phyloP scores from a whole-genome alignment of 2,888 invertebrate genomes.

The Nemoura dubitans region DNA sequence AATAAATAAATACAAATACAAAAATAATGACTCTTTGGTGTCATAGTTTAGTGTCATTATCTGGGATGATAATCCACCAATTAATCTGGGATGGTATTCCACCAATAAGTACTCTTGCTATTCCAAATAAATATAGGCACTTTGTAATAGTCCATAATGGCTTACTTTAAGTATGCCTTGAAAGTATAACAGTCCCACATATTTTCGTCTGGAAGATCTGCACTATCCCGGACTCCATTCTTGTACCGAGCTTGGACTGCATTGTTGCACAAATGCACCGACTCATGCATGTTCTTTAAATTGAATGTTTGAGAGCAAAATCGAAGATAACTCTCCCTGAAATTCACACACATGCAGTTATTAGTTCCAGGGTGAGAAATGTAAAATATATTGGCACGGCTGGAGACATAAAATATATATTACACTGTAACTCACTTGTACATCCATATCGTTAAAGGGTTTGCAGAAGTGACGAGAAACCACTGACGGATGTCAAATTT shows the following conservation, averaged over 20 bases:
- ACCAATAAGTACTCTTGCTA: too few species aligned
- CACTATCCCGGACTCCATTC: conserved; percentile 74
- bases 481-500: conserved; percentile 97
- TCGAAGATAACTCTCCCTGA: conserved; percentile 87
- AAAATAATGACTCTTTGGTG: too few species aligned
- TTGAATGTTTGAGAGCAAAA: conserved; percentile 92
- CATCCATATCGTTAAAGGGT: conserved; percentile 91
- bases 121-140: neutral
- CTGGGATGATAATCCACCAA: too few species aligned
- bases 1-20: too few species aligned
- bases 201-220: conserved; percentile 78
- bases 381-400: neutral
- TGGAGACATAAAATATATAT: neutral
- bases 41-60: too few species aligned
- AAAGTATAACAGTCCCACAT: conserved; percentile 87
- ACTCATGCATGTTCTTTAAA: conserved; percentile 88
- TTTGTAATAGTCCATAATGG: too few species aligned
- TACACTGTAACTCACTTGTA: conserved; percentile 74
- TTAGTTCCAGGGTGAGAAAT: conserved; percentile 36
- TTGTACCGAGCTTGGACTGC: conserved; percentile 91
- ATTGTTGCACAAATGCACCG: conserved; percentile 92
- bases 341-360: conserved; percentile 54
- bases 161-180: conserved; percentile 71
- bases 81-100: too few species aligned
- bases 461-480: conserved; percentile 91